Base-by-base conservation (phyloP, 2,888 invertebrate genomes). In the Ryuthela nishihirai region DNA sequence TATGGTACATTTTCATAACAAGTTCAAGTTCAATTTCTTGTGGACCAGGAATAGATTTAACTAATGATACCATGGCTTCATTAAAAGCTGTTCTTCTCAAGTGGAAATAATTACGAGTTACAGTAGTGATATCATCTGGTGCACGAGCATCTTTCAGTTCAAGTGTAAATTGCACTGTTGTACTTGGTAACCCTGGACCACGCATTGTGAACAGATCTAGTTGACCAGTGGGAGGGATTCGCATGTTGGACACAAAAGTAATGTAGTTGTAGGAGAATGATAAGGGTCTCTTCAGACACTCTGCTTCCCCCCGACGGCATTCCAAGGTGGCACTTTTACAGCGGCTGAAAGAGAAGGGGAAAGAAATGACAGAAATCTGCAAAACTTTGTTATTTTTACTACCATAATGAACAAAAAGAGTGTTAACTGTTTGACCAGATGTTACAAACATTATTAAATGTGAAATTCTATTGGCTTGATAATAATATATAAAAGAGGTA, bases 191-290 rank as follows among this genome's bases (percentile, higher is more conserved):
- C 32, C 80, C 77, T 0, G 89, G 89, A 0, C 92, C 92, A 23
- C 86, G 80, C 81, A 97, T 87, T 7, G 89, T 89, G 75, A 97
- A 95, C 7, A 97, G 78, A 49, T 88, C 87, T 32, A 86, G 78
- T 36, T 81, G 78, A 2, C 83, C 83, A 60, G 76, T 70, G 1
- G 77, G 68, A 4, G 87, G 84, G 34, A 91, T 79, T 46, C 84
- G 84, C 49, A 88, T 77, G 72, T 88, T 86, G 21, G 92, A 87
- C 0, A 90, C 88, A 69, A 98, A 85, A 0, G 93, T 88, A 68
- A 98, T 87, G 75, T 90, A 97, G 76, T 95, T 93, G 78, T 86
- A 93, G 26, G 91, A 91, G 72, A 88, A 88, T 46, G 89, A 87
- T 40, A 89, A 82, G 0, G 97, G 93, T 69, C 83, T 83, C 40